A percentile compares a stretch with the other conserved stretches of the same genome.
These are phyloP conservation scores for Dynastes tityus DNA, from an alignment of 2,888 invertebrate species.

Conservation along the genomic window DNA sequence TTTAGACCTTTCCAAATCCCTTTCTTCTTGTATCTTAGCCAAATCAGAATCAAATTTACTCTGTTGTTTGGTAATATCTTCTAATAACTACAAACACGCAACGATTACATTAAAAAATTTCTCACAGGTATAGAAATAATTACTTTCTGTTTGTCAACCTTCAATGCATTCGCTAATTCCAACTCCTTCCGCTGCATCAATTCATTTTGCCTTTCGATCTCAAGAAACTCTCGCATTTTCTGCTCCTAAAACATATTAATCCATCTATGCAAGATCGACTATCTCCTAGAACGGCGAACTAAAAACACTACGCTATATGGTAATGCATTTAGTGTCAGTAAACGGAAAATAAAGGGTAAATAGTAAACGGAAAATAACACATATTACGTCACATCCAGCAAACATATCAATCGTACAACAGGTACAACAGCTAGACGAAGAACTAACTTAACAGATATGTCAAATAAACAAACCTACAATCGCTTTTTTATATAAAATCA, in stretches of 20 bases:
- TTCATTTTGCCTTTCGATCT: conserved; percentile 78
- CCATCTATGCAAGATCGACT: conserved; percentile 27
- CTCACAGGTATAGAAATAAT: conserved; percentile 19
- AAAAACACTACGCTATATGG: background rate
- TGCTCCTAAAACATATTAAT: conserved; percentile 69
- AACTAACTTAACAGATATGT: conserved; percentile 31
- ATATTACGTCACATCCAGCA: background rate
- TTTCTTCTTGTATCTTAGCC: conserved; percentile 78
- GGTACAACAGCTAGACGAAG: conserved; percentile 23
- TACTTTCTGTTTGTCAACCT: conserved; percentile 76
- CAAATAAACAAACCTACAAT: conserved; percentile 49
- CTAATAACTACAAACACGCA: conserved; percentile 69
- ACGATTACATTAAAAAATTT: conserved; percentile 19
- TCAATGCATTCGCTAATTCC: conserved; percentile 77
- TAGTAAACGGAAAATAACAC: too few relatives aligned
- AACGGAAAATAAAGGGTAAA: too few relatives aligned
- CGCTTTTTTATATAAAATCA: conserved; percentile 54
- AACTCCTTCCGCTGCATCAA: conserved; percentile 78
- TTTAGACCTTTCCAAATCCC: conserved; percentile 76
- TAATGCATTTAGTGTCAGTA: background rate
- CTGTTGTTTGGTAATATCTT: conserved; percentile 77
- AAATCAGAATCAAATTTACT: conserved; percentile 79
- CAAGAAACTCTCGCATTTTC: conserved; percentile 72
- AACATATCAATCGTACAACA: conserved; percentile 5
- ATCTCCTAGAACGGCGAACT: background rate